Conservation (phyloP, 2,797 vertebrate species). For the Micropoecilia bifurca region DNA sequence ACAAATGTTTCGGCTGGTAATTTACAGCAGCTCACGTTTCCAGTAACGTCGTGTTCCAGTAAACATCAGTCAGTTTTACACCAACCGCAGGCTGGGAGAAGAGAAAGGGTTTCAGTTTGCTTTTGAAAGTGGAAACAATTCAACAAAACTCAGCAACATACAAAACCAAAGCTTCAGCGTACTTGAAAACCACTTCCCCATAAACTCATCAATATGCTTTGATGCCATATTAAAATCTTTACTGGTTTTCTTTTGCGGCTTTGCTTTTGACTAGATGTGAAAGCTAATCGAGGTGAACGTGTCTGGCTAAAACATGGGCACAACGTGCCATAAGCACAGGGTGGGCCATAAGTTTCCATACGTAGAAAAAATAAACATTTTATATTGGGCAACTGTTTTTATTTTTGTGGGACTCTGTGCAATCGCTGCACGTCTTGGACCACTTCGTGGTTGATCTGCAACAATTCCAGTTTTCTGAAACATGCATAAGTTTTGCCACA, state of each 20-base stretch:
- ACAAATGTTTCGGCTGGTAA: neutral
- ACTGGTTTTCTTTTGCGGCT: neutral
- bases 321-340: neutral
- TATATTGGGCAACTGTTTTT: too few relatives aligned
- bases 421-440: too few relatives aligned
- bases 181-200: neutral
- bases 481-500: too few relatives aligned
- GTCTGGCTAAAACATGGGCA: neutral
- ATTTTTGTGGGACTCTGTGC: too few relatives aligned
- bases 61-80: neutral
- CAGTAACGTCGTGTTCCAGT: neutral
- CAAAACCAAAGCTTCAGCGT: neutral
- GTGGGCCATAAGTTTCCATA: too few relatives aligned
- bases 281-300: neutral
- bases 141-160: neutral
- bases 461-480: too few relatives aligned
- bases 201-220: neutral
- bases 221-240: neutral
- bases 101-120: neutral
- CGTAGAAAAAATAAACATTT: too few relatives aligned
- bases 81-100: neutral
- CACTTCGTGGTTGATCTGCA: too few relatives aligned
- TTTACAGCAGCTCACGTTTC: neutral
- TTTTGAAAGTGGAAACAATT: constrained; percentile 2
- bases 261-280: neutral